phyloP scores from a whole-genome alignment of 1,140 invertebrate genomes.

The Proctacanthus coquilletti region DNA sequence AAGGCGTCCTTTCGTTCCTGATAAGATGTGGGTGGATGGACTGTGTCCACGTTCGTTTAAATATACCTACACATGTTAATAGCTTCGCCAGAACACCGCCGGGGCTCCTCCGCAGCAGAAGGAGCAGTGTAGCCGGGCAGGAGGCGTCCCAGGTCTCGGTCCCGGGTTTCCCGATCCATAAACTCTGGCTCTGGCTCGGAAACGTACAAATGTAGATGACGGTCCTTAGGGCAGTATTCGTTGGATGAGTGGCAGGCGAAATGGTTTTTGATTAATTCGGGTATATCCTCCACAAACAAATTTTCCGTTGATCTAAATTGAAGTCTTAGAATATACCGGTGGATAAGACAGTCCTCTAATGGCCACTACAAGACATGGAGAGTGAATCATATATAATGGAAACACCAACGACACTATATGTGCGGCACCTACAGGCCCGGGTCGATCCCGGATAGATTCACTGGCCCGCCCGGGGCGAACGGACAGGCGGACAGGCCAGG shows the following conservation, averaged over 20 bases:
- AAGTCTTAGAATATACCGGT: too few species aligned
- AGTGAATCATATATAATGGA: too few species aligned
- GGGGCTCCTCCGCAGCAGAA: not conserved
- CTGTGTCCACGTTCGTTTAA: constrained; percentile 1
- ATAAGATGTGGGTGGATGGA: constrained; percentile 1
- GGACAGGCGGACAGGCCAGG: too few species aligned
- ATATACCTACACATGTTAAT: constrained; percentile 1
- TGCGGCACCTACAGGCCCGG: too few species aligned
- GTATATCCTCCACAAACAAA: not conserved
- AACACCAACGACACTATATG: too few species aligned
- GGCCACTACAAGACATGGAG: too few species aligned
- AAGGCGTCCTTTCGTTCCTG: not conserved
- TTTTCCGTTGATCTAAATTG: not conserved
- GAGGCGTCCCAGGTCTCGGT: too few species aligned
- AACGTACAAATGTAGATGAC: not conserved
- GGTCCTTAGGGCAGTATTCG: not conserved
- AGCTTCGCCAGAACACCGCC: not conserved
- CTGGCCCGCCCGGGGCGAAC: too few species aligned
- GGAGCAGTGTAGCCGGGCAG: too few species aligned
- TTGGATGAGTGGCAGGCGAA: not conserved
- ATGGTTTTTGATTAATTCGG: constrained; percentile 1
- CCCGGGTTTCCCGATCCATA: too few species aligned
- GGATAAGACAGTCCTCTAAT: too few species aligned
- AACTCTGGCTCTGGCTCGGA: not conserved
- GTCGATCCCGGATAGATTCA: too few species aligned